Evolutionary conservation across 1,140 invertebrate genomes (phyloP).

Genomic region (Penaeus indicus): DNA sequence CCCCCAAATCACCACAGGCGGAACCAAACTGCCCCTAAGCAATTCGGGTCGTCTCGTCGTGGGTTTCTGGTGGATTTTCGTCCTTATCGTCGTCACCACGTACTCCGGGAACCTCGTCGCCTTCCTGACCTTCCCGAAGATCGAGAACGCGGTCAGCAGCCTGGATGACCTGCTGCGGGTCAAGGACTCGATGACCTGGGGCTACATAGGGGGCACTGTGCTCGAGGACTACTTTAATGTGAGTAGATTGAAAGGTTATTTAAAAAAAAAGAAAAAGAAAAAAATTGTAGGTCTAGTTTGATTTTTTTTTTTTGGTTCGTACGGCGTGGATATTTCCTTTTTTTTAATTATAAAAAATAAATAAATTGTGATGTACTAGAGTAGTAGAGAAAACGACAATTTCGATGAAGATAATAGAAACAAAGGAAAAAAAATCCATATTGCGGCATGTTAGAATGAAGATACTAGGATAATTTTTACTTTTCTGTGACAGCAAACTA

Average conservation of each 20-base stretch:
- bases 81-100: conserved; percentile 89
- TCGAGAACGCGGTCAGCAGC: conserved; percentile 82
- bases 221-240: conserved; percentile 80
- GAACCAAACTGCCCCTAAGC: conserved; percentile 84
- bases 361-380: too few relatives aligned
- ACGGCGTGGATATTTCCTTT: too few relatives aligned
- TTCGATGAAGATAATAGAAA: too few relatives aligned
- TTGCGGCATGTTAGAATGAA: too few relatives aligned
- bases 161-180: conserved; percentile 80
- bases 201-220: conserved; percentile 80
- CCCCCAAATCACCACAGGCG: conserved; percentile 75
- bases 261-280: background rate
- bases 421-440: too few relatives aligned
- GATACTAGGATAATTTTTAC: too few relatives aligned
- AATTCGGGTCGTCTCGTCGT: conserved; percentile 90
- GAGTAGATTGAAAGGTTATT: conserved; percentile 32
- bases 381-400: too few relatives aligned
- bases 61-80: conserved; percentile 93
- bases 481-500: too few relatives aligned
- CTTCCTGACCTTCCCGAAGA: conserved; percentile 90
- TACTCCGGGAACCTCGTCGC: conserved; percentile 94
- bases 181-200: conserved; percentile 78
- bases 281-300: background rate
- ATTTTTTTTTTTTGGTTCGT: too few relatives aligned
- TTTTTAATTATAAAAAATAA: too few relatives aligned